These are phyloP conservation scores for Anas bernieri DNA, from an alignment of 2,797 vertebrate genomes.

Conservation along the genomic window DNA sequence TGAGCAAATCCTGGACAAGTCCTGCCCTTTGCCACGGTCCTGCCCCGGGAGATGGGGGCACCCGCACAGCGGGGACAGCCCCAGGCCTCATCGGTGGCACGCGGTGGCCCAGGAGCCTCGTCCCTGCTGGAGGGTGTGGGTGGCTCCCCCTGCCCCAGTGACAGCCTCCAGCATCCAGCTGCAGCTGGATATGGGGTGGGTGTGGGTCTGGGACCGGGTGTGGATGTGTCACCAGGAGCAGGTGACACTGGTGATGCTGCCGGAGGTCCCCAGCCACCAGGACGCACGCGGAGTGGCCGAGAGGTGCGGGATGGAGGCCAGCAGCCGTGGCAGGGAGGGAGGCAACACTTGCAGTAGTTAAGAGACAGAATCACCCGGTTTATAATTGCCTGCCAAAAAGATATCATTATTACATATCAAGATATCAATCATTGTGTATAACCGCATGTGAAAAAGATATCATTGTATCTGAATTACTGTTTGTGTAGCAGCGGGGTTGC, in stretches of 20 bases:
- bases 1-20: neutral
- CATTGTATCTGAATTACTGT: neutral
- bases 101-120: neutral
- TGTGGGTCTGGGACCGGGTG: neutral
- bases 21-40: neutral
- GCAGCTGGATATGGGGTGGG: neutral
- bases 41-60: accelerated
- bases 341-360: neutral
- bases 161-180: neutral
- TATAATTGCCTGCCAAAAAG: neutral
- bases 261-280: accelerated
- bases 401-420: no score
- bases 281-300: neutral
- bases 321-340: accelerated
- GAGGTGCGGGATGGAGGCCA: neutral
- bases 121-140: neutral
- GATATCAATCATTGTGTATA: no score
- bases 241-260: no score
- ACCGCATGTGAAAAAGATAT: neutral
- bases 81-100: neutral
- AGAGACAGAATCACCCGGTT: neutral
- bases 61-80: accelerated
- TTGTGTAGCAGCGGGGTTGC: neutral
- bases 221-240: neutral
- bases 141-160: neutral